Base-by-base conservation (phyloP, 92 coral and sea anemone species). In the Porites cylindrica region DNA sequence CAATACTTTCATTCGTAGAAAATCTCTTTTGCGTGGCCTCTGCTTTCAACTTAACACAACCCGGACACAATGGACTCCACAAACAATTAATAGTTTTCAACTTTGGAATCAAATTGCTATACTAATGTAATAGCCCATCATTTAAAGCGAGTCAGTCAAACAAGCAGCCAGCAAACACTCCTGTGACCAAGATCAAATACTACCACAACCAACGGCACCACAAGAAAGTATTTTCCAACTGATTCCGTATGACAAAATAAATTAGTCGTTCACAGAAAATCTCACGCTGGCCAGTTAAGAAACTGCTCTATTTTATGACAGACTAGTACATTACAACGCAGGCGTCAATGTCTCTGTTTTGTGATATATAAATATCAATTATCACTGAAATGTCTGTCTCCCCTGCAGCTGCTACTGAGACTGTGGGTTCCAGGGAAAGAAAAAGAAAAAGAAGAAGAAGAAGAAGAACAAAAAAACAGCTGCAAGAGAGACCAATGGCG, bases 1-100 rank as follows among this genome's bases (percentile, higher is more conserved):
- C 86, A 82, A 72, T 82, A 82, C 61, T 82, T 51, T 60, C 60
- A 10, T 68, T 75, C 52, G 61, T 26, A 7, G 70, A 51, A 16
- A n/a, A 72, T 58, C 62, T 50, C 23, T 59, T 56, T 68, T 52
- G 66, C 38, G 29, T 23, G 14, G 72, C 79, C 19, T 60, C 62
- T 66, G 38, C 77, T 58, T 60, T 71, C 43, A 66, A 58, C 71
- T 14, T 59, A 82, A 59, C 70, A 82, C 62, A 73, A 69, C 75
- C 32, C 75, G 53, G 19, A 52, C 9, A 80, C 24, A 72, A 71
- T 79, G 54, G 23, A 70, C 75, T 20, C 8, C 11, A 53, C 24
- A 26, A 10, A 3, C 0, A 26, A 53, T 14, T 20, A 50, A 26
- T 26, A 38, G 26, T 81, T 80, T 50, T 62, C 60, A 71, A 72